phyloP scores from a whole-genome alignment of 1,140 invertebrate species.

The Asobara japonica region DNA sequence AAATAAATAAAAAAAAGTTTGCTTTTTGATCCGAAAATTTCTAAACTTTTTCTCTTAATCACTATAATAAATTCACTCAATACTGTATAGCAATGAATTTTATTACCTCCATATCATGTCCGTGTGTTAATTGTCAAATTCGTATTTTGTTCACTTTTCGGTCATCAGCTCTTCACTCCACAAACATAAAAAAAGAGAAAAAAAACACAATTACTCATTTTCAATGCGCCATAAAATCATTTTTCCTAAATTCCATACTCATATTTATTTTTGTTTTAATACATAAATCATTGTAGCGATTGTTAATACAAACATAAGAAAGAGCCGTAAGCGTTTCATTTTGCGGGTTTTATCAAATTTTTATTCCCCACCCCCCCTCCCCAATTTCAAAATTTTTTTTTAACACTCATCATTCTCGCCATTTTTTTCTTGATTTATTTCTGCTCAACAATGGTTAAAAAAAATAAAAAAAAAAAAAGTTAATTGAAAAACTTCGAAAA shows the following conservation, averaged over 20 bases:
- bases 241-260: not conserved
- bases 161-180: not conserved
- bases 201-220: too few relatives aligned
- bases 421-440: not conserved
- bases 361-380: not conserved
- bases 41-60: too few relatives aligned
- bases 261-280: not conserved
- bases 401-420: too few relatives aligned
- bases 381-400: not conserved
- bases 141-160: not conserved
- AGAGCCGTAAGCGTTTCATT: conserved; percentile 8
- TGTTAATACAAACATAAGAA: conserved; percentile 16
- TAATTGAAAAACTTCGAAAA: not conserved
- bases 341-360: not conserved
- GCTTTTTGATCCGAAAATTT: too few relatives aligned
- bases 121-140: not conserved
- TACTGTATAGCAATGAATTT: conserved; percentile 17
- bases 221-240: not conserved
- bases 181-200: too few relatives aligned
- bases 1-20: too few relatives aligned
- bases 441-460: not conserved
- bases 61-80: not conserved
- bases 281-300: conserved; percentile 9
- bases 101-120: conserved; percentile 9
- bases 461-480: not conserved